phyloP scores from a whole-genome alignment of 2,797 vertebrate species.

The Lemur catta region DNA sequence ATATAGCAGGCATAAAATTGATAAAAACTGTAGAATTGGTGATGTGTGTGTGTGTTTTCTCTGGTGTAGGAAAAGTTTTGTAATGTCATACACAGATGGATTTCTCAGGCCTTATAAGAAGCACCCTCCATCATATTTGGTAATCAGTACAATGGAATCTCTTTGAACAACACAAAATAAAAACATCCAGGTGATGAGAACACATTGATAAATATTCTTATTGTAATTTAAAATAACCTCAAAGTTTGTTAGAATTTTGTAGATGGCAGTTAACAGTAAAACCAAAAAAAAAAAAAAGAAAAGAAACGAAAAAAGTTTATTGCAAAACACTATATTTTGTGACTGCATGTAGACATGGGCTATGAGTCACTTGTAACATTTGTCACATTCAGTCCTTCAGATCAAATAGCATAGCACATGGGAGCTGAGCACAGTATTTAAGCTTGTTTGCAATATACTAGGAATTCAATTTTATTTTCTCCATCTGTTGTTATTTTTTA shows the following conservation, averaged over 20 bases:
- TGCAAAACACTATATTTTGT: background rate
- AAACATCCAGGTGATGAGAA: background rate
- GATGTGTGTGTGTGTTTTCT: background rate
- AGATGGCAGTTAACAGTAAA: background rate
- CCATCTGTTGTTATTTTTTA: conserved; percentile 71
- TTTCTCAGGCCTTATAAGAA: background rate
- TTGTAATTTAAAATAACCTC: background rate
- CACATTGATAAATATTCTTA: background rate
- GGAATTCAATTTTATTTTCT: conserved; percentile 71
- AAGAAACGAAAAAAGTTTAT: background rate
- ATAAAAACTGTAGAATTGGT: background rate
- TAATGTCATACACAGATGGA: background rate
- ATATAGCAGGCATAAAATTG: background rate
- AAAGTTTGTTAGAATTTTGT: background rate
- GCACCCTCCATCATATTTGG: background rate
- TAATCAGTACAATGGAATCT: background rate
- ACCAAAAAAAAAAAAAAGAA: background rate
- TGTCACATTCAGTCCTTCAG: background rate
- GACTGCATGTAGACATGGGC: background rate
- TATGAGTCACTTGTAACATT: background rate
- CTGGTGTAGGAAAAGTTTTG: background rate
- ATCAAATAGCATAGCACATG: background rate
- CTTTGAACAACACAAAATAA: background rate
- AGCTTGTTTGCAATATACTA: conserved; percentile 62
- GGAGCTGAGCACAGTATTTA: conserved; percentile 49